Evolutionary conservation across 2,113 vertebrate species (phyloP).

Genomic region (Pangasianodon gigas): DNA sequence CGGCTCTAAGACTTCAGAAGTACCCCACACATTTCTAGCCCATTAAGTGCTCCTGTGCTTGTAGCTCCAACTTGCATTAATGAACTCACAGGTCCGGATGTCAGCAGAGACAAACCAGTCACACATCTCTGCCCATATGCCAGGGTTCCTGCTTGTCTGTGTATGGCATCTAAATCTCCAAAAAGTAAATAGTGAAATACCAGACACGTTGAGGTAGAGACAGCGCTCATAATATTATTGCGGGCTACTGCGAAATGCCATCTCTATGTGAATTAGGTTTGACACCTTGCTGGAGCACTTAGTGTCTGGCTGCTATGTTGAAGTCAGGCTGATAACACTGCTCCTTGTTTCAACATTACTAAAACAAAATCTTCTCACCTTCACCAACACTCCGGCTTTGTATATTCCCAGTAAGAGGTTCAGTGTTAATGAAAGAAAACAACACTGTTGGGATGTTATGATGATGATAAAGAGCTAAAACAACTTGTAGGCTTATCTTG

Average conservation of each 20-base stretch:
- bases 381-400: not conserved
- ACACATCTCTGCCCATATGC: conserved; percentile 18
- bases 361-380: conserved; percentile 8
- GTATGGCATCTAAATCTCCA: conserved; percentile 34
- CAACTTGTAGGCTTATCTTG: not conserved
- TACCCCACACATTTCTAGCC: not conserved
- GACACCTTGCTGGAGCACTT: conserved; percentile 36
- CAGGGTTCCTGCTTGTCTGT: conserved; percentile 25
- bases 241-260: conserved; percentile 44
- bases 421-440: conserved; percentile 23
- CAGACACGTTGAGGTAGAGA: conserved; percentile 39
- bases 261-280: conserved; percentile 41
- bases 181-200: conserved; percentile 46
- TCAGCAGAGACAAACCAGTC: conserved; percentile 21
- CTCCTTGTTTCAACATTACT: conserved; percentile 16
- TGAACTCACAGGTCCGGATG: not conserved
- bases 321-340: conserved; percentile 26
- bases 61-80: conserved; percentile 4
- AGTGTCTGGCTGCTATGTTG: conserved; percentile 41
- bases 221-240: conserved; percentile 42
- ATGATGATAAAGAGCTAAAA: not conserved
- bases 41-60: not conserved
- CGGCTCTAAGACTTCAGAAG: not conserved
- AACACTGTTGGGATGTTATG: not conserved
- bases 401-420: not conserved